Percentiles rank a stretch among this genome's conserved stretches.
Evolutionary conservation across 1,140 invertebrate species (phyloP).

Genomic region (Laodelphax striatellus): DNA sequence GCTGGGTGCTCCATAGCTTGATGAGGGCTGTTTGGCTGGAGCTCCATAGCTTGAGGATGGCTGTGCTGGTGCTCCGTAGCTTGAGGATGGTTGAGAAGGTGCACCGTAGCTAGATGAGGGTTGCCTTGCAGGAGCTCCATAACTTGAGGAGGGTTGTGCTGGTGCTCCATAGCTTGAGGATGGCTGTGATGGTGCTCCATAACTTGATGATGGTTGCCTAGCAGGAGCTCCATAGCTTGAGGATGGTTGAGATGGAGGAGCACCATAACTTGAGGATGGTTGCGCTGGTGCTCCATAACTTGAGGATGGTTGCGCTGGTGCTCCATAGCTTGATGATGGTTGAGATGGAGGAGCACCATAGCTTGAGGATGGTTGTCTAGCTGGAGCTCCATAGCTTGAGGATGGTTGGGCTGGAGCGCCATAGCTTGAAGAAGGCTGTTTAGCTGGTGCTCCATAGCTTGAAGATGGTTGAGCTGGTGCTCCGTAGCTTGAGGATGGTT

Average conservation of each 20-base stretch:
- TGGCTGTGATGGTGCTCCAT: conserved; percentile 10
- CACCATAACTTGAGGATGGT: conserved; percentile 11
- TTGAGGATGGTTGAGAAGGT: conserved; percentile 1
- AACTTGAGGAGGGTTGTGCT: background rate
- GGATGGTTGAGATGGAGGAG: conserved; percentile 7
- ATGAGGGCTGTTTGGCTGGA: conserved; percentile 8
- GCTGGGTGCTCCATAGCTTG: conserved; percentile 14
- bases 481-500: conserved; percentile 11
- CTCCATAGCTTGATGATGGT: conserved; percentile 11
- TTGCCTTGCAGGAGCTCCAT: background rate
- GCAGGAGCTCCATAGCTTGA: conserved; percentile 15
- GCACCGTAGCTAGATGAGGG: background rate
- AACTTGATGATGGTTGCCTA: conserved; percentile 10
- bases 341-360: conserved; percentile 14
- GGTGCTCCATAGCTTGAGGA: conserved; percentile 7
- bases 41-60: conserved; percentile 12
- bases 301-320: conserved; percentile 7
- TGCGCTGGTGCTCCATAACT: conserved; percentile 15
- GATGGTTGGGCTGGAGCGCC: conserved; percentile 12
- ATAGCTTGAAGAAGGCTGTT: conserved; percentile 8
- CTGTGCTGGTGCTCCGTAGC: conserved; percentile 5
- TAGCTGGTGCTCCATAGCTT: conserved; percentile 11
- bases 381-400: conserved; percentile 11
- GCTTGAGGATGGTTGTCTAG: conserved; percentile 5
- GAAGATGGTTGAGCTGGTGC: conserved; percentile 12